Percentiles rank a stretch among this genome's conserved stretches.
Evolutionary conservation across 2,797 vertebrate species (phyloP).

Genomic region (Sphaeramia orbicularis): DNA sequence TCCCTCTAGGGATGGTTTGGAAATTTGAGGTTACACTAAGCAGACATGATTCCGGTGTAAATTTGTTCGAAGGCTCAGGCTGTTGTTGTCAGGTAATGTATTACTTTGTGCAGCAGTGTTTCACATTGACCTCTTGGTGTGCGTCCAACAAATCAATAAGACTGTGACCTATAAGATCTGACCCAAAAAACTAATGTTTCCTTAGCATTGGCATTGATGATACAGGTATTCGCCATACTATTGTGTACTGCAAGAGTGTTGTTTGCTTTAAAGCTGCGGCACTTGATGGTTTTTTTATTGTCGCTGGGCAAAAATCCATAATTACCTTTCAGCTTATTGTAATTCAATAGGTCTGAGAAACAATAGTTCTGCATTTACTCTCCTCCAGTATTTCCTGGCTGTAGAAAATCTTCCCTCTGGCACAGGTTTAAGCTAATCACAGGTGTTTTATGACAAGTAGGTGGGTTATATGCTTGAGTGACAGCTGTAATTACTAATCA

Average conservation of each 20-base stretch:
- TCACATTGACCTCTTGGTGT: slow-evolving; percentile 3
- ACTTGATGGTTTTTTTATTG: too few relatives aligned
- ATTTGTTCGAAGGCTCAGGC: slow-evolving; percentile 37
- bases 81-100: slow-evolving; percentile 26
- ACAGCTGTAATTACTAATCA: too few relatives aligned
- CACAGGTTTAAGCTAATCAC: too few relatives aligned
- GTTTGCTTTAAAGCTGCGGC: background rate
- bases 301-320: too few relatives aligned
- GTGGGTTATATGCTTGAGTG: too few relatives aligned
- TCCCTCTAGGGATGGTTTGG: slow-evolving; percentile 51
- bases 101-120: slow-evolving; percentile 15
- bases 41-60: slow-evolving; percentile 63
- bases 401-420: too few relatives aligned
- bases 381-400: too few relatives aligned
- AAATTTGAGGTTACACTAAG: slow-evolving; percentile 50
- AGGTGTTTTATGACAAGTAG: too few relatives aligned
- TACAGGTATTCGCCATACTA: background rate
- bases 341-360: too few relatives aligned
- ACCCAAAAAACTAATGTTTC: background rate
- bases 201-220: background rate
- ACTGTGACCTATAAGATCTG: background rate
- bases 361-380: too few relatives aligned
- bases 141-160: background rate
- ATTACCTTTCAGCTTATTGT: background rate
- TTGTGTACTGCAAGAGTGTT: background rate